phyloP scores from a whole-genome alignment of 2,888 invertebrate genomes.

The Mythimna lalbum region DNA sequence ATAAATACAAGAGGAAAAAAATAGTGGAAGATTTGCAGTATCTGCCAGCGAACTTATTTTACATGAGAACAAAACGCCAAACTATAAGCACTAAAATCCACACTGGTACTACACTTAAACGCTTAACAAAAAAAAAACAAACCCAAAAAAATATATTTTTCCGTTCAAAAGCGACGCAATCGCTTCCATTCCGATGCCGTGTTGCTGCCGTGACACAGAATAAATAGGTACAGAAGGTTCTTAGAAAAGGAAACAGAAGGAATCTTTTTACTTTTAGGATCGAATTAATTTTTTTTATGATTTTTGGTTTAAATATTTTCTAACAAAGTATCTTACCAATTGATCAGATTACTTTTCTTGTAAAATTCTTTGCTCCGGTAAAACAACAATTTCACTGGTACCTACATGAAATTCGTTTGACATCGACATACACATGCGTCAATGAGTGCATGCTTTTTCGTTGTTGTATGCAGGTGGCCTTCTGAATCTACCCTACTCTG shows the following conservation, averaged over 20 bases:
- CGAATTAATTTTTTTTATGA: no score
- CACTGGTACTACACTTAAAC: constrained; percentile 5
- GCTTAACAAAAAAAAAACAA: constrained; percentile 4
- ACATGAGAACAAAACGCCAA: neutral
- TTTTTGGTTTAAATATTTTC: no score
- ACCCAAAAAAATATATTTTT: neutral
- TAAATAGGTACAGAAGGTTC: neutral
- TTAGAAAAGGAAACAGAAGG: no score
- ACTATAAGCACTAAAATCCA: neutral
- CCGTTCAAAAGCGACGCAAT: constrained; percentile 34
- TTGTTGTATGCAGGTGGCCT: neutral
- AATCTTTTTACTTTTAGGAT: no score
- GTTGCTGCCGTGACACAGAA: constrained; percentile 21
- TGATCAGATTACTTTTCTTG: no score
- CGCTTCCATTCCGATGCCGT: constrained; percentile 23
- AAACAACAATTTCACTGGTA: no score
- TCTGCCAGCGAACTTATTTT: neutral
- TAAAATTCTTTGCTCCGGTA: no score
- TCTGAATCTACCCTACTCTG: neutral
- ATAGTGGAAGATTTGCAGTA: neutral
- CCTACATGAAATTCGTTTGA: neutral
- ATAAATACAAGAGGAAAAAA: neutral
- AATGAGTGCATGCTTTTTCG: neutral
- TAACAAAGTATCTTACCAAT: no score
- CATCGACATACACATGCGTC: neutral